A percentile compares a stretch with the other conserved stretches of the same genome.
Conservation (phyloP, 2,888 invertebrate genomes). For the Coecobrya sp. region DNA sequence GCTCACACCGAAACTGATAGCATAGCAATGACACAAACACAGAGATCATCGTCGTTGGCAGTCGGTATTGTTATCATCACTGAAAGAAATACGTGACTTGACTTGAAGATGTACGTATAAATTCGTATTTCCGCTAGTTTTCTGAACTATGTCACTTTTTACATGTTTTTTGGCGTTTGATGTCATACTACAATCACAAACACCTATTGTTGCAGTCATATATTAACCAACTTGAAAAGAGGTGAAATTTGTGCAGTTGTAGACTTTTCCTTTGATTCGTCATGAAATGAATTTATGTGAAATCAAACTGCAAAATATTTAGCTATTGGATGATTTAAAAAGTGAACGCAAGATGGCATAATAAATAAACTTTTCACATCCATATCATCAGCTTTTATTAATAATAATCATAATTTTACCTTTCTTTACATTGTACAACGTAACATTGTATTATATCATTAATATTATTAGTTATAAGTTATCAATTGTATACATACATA, state of each 20-base stretch:
- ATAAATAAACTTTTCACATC: background rate
- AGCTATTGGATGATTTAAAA: background rate
- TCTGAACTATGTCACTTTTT: background rate
- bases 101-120: background rate
- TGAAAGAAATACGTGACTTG: constrained; percentile 27
- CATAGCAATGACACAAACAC: background rate
- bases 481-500: background rate
- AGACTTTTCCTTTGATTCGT: too few relatives aligned
- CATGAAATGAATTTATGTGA: background rate
- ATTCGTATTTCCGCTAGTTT: too few relatives aligned
- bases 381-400: constrained; percentile 43
- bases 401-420: constrained; percentile 38
- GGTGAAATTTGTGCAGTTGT: too few relatives aligned
- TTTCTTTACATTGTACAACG: constrained; percentile 41
- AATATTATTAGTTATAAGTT: background rate
- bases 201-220: too few relatives aligned
- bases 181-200: background rate
- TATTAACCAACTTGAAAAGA: background rate
- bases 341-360: background rate
- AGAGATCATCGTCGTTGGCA: constrained; percentile 28
- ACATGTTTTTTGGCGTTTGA: background rate
- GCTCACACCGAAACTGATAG: background rate
- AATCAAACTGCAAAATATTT: background rate
- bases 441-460: background rate
- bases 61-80: constrained; percentile 10